Base-by-base conservation (phyloP, 2,888 invertebrate species). In the Tipula helvola region DNA sequence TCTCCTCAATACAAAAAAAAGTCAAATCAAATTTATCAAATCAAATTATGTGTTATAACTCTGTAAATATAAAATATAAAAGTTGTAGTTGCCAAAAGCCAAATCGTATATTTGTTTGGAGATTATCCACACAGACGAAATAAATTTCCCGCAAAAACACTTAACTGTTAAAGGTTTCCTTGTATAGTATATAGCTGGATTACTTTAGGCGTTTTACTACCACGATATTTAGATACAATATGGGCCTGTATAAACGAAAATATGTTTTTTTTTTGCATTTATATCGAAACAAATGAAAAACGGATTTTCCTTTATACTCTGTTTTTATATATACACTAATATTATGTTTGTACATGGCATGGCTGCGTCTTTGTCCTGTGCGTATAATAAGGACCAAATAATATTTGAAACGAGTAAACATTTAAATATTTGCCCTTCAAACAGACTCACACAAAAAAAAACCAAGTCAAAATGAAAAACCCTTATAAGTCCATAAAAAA, bases 1-100 rank as follows among this genome's bases (percentile, higher is more conserved):
- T 71, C 18, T 71, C 71, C 71, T 71, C 18, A 71, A 71, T 28
- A 28, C 28, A 71, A 4, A 71, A 52, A 52, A 71, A 71, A 71
- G 71, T 71, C 71, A 71, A 71, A 71, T 71, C 71, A 71, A 71
- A 71, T 71, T 71, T 71, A 71, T 71, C 71, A 71, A 71, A 71
- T 71, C 71, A 71, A 71, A 71, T 71, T 71, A 71, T 71, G 71
- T 71, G 71, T 71, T 71, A 71, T 71, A 71, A 71, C 71, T 71
- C 71, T 18, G 71, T 71, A 71, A 71, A 71, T 71, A 71, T 71
- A 71, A 71, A 71, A 71, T 28, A 39, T 7, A 71, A 71, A 71
- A 71, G 28, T 71, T 71, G 71, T 28, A 71, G 71, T 71, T 71
- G 71, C 71, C 71, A 71, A 71, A 71, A 71, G 71, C 71, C 71